A percentile compares a stretch with the other conserved stretches of the same genome.
phyloP scores from a whole-genome alignment of 1,140 invertebrate genomes.

The Zophobas morio region DNA sequence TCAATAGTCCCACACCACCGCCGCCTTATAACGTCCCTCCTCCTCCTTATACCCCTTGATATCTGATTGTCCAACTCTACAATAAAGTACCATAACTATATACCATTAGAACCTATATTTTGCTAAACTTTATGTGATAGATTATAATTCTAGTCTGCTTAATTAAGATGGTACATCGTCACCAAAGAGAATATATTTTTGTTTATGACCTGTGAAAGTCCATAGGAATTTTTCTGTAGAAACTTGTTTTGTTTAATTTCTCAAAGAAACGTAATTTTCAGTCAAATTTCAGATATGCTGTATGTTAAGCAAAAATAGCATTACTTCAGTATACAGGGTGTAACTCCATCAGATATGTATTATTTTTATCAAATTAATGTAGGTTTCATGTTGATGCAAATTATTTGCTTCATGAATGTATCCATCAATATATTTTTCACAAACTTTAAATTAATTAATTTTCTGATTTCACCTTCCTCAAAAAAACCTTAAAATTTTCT shows the following conservation, averaged over 20 bases:
- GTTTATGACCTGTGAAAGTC: not conserved
- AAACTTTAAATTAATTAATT: not conserved
- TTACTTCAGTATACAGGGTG: too few species aligned
- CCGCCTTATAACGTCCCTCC: constrained; percentile 69
- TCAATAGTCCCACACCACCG: constrained; percentile 70
- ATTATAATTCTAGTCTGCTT: constrained; percentile 32
- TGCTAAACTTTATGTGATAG: constrained; percentile 37
- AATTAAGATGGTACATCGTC: constrained; percentile 16
- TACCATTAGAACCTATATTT: constrained; percentile 37
- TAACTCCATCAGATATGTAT: too few species aligned
- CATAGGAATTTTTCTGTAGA: too few species aligned
- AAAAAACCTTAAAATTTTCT: too few species aligned
- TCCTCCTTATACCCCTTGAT: constrained; percentile 71
- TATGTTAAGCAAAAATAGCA: too few species aligned
- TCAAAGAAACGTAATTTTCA: too few species aligned
- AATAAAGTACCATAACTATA: constrained; percentile 29
- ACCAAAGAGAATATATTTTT: constrained; percentile 20
- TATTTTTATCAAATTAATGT: not conserved
- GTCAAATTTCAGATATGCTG: too few species aligned
- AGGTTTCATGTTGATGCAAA: constrained; percentile 8
- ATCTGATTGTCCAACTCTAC: constrained; percentile 22
- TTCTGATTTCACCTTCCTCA: too few species aligned
- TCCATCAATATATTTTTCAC: constrained; percentile 35
- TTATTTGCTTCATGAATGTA: constrained; percentile 30
- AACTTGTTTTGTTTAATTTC: too few species aligned